Conservation (phyloP, 1,140 invertebrate species). For the Drosophila auraria region DNA sequence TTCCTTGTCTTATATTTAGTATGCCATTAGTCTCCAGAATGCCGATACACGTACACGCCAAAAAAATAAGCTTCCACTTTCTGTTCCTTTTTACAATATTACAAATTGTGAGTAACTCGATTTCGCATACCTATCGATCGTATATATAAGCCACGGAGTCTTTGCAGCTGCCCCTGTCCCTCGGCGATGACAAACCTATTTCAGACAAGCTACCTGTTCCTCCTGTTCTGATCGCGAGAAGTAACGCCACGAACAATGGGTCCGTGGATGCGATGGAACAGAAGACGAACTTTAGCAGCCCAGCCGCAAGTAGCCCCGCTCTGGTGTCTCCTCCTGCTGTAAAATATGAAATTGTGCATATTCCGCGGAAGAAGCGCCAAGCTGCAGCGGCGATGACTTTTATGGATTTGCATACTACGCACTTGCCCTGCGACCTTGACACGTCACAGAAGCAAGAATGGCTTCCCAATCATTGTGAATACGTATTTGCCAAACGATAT, state of each 20-base stretch:
- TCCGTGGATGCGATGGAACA: background rate
- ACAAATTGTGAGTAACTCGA: conserved; percentile 1
- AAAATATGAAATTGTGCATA: background rate
- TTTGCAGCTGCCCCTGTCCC: background rate
- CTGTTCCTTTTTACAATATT: background rate
- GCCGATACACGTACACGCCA: background rate
- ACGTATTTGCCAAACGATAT: background rate
- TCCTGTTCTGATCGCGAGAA: background rate
- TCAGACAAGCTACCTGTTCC: background rate
- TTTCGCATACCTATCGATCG: background rate
- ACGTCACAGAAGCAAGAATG: background rate
- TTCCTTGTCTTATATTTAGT: background rate
- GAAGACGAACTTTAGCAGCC: background rate
- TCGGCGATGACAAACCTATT: background rate
- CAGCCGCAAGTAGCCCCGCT: background rate
- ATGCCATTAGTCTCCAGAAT: background rate
- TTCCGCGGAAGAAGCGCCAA: background rate
- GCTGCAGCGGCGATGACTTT: fast-evolving
- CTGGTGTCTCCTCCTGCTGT: background rate
- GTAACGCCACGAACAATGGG: background rate
- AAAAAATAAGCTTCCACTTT: background rate
- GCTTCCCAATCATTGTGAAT: background rate
- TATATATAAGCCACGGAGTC: background rate
- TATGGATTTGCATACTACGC: fast-evolving
- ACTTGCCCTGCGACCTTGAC: background rate